Evolutionary conservation across 2,113 vertebrate species (phyloP).

Genomic region (Macrotus californicus): DNA sequence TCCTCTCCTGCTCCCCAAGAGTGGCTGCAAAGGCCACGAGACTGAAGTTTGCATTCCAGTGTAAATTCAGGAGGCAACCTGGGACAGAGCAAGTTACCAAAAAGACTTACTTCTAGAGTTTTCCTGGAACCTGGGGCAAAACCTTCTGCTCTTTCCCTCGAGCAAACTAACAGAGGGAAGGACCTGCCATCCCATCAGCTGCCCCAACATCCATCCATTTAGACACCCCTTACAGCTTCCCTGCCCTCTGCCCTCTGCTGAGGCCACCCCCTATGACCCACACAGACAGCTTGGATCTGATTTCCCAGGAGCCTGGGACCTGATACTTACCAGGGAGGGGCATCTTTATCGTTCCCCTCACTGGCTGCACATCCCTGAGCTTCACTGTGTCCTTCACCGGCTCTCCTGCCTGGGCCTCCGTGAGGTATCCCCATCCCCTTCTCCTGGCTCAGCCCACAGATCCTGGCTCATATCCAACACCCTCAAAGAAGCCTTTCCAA

Average conservation of each 20-base stretch:
- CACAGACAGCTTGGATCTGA: too few relatives aligned
- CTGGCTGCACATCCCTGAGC: rapidly evolving
- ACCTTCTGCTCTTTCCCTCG: not conserved
- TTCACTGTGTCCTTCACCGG: not conserved
- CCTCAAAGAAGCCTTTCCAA: not conserved
- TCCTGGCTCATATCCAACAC: not conserved
- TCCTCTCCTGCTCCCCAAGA: not conserved
- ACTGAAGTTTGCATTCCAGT: not conserved
- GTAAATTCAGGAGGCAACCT: not conserved
- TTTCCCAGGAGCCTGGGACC: not conserved
- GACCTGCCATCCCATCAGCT: not conserved
- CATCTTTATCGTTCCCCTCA: not conserved
- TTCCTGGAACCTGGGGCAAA: not conserved
- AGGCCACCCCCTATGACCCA: not conserved
- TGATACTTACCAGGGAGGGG: not conserved
- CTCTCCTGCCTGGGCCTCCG: not conserved
- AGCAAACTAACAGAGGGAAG: not conserved
- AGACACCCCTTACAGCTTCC: rapidly evolving
- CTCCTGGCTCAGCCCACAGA: not conserved
- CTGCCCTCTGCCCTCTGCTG: not conserved
- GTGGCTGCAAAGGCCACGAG: not conserved
- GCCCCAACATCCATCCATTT: rapidly evolving
- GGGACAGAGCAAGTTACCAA: not conserved
- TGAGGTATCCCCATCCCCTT: rapidly evolving
- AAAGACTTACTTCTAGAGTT: not conserved